These are phyloP conservation scores for Sminthurinus aureus DNA, from an alignment of 2,888 invertebrate genomes.

Conservation along the genomic window DNA sequence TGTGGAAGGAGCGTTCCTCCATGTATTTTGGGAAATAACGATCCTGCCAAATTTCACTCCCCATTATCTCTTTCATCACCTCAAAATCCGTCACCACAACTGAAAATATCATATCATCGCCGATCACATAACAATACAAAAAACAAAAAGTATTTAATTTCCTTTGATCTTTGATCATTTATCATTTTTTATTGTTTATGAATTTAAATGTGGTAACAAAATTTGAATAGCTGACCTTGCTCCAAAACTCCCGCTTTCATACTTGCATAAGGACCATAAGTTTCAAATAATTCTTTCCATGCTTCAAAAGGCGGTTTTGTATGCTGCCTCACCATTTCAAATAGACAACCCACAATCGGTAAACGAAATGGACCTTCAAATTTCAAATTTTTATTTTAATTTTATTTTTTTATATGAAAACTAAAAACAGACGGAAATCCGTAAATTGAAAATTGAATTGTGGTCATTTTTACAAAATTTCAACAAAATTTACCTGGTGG, in stretches of 20 bases:
- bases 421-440: no score
- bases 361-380: background rate
- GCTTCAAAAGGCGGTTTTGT: background rate
- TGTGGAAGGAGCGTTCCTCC: slow-evolving; percentile 52
- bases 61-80: slow-evolving; percentile 45
- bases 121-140: no score
- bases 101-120: background rate
- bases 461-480: no score
- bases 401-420: no score
- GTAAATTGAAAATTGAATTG: no score
- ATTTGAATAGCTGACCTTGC: no score
- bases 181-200: no score
- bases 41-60: slow-evolving; percentile 43
- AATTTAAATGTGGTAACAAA: background rate
- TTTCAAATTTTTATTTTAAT: no score
- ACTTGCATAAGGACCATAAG: background rate
- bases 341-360: background rate
- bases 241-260: background rate
- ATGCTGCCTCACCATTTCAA: background rate
- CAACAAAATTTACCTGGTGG: no score
- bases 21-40: slow-evolving; percentile 48
- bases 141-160: no score
- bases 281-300: background rate
- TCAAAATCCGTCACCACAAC: slow-evolving; percentile 51
- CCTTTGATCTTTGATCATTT: no score